Conservation (phyloP, 2,888 invertebrate species). For the Chrysomela aeneicollis region DNA sequence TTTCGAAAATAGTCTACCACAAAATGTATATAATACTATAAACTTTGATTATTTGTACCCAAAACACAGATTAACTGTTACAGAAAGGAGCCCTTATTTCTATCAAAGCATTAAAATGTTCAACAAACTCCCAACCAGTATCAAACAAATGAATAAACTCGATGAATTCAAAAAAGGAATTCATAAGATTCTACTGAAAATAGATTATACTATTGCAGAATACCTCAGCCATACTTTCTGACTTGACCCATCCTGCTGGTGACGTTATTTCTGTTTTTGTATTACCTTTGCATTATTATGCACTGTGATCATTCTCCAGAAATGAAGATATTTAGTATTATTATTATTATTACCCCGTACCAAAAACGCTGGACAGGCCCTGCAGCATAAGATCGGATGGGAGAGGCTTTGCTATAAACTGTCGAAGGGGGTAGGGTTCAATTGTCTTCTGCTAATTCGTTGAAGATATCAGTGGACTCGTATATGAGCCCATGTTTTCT, state of each 20-base stretch:
- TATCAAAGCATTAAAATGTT: conserved; percentile 1
- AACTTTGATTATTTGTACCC: background rate
- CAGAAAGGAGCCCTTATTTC: background rate
- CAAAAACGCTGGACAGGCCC: too few species aligned
- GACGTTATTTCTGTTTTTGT: background rate
- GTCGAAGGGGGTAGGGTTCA: too few species aligned
- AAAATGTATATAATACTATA: background rate
- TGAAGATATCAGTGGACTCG: too few species aligned
- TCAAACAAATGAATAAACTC: conserved; percentile 1
- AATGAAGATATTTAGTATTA: too few species aligned
- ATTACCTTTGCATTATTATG: background rate
- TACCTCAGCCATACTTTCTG: conserved; percentile 1
- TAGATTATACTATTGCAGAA: conserved; percentile 5
- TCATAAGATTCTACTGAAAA: conserved; percentile 3
- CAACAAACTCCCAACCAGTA: conserved; percentile 3
- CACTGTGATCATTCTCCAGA: background rate
- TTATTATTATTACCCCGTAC: too few species aligned
- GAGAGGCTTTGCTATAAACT: too few species aligned
- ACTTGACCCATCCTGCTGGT: background rate
- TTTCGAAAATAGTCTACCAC: conserved; percentile 1
- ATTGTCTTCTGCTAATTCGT: too few species aligned
- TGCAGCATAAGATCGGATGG: too few species aligned
- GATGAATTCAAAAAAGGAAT: background rate
- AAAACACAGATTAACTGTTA: background rate
- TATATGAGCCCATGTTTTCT: too few species aligned